Evolutionary conservation across 2,888 invertebrate species (phyloP).

Genomic region (Acanthosepion lycidas): DNA sequence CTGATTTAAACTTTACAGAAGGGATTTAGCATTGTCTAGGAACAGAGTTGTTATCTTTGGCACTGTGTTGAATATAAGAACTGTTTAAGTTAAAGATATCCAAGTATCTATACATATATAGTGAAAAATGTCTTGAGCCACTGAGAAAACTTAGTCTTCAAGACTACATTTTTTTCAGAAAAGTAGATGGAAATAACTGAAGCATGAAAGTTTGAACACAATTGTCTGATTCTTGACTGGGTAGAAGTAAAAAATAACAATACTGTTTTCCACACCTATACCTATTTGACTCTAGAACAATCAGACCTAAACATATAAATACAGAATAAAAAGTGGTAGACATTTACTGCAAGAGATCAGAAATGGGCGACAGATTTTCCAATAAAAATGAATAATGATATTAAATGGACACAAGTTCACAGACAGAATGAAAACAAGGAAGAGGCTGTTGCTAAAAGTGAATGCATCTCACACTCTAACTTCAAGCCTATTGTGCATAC

Average conservation of each 20-base stretch:
- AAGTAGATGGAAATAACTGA: not conserved
- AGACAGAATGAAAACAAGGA: not conserved
- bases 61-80: not conserved
- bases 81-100: not conserved
- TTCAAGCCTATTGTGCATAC: too few species aligned
- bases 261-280: not conserved
- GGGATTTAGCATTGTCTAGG: not conserved
- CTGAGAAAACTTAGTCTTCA: not conserved
- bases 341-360: not conserved
- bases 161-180: not conserved
- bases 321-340: not conserved
- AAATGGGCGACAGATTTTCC: not conserved
- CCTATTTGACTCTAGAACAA: not conserved
- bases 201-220: not conserved
- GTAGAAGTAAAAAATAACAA: not conserved
- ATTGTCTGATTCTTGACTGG: not conserved
- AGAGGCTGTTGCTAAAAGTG: not conserved
- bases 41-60: not conserved
- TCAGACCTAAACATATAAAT: not conserved
- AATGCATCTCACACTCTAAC: too few species aligned
- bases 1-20: not conserved
- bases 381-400: conserved; percentile 22
- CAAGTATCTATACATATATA: not conserved
- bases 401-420: not conserved
- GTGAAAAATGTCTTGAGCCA: not conserved